Evolutionary conservation across 2,113 vertebrate species (phyloP), one percentile per base, ranked within the genome.

Genomic region (Microtus richardsoni): DNA sequence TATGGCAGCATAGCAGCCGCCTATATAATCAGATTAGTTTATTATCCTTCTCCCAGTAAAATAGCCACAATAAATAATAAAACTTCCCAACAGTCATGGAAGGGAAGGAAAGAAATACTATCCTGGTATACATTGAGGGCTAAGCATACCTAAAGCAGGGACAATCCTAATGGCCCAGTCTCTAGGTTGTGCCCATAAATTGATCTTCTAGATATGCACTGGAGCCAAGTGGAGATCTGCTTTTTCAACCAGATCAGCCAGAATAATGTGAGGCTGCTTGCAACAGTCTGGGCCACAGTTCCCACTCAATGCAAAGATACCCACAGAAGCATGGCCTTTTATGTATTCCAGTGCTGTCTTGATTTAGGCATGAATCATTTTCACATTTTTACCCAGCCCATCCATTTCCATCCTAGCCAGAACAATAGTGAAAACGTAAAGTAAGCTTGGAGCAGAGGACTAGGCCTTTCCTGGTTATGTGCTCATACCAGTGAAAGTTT

Each of bases 51-150:
- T n/a, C 47, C 12, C 39, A 78, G 17, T 54, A 17, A 78, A n/a
- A n/a, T 19, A 5, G 41, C 12, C 24, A 54, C 60, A 78, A 41
- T 39, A 33, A 64, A 49, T 47, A 58, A 16, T 52, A 66, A 92
- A 19, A 12, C 19, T 77, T 22, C 26, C n/a, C 26, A 14, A 41
- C 12, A 68, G 44, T 17, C 17, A 39, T 8, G 6, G 0, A 66
- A 66, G 0, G 17, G 11, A 17, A 47, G 36, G 1, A 7, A 39
- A 64, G 19, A 10, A 7, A 41, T 10, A 16, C 4, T 16, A 2
- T 64, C 11, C 33, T 64, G 12, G 24, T 66, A 66, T 4, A 54
- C 26, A 68, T 0, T 41, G n/a, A 13, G 52, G 26, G 36, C 17
- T 49, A 52, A 74, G 36, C 16, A 75, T 52, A 33, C 5, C 12